Evolutionary conservation across 2,113 vertebrate genomes (phyloP).

Genomic region (Irena cyanogastra): DNA sequence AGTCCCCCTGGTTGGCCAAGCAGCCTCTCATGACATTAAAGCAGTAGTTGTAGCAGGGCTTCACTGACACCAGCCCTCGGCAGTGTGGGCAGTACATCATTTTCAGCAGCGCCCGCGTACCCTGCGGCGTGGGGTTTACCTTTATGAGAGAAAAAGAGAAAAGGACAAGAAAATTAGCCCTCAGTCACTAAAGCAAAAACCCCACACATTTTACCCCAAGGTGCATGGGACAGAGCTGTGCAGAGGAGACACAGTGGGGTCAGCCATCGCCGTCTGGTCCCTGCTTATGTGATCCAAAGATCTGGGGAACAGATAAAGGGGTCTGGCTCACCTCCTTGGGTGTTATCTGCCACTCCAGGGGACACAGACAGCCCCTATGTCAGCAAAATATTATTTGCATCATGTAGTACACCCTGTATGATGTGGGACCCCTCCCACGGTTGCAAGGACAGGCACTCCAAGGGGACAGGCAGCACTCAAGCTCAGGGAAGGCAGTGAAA

Average conservation of each 20-base stretch:
- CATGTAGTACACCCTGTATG: too few relatives aligned
- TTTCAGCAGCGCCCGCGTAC: slow-evolving; percentile 85
- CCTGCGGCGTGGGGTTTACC: slow-evolving; percentile 89
- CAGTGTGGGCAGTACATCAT: slow-evolving; percentile 97
- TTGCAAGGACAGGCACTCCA: not conserved
- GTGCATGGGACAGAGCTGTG: not conserved
- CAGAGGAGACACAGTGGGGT: accelerated
- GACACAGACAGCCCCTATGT: accelerated
- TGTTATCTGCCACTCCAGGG: not conserved
- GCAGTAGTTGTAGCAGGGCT: slow-evolving; percentile 97
- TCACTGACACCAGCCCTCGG: slow-evolving; percentile 87
- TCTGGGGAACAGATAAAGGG: not conserved
- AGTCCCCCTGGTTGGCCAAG: slow-evolving; percentile 93
- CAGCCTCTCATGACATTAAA: slow-evolving; percentile 96
- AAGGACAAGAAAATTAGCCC: not conserved
- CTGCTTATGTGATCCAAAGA: accelerated
- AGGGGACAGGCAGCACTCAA: not conserved
- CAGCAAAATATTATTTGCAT: not conserved
- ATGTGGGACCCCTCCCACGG: not conserved
- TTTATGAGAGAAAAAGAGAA: slow-evolving; percentile 30
- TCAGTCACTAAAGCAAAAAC: not conserved
- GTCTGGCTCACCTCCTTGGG: not conserved
- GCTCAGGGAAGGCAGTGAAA: not conserved
- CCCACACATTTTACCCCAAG: too few relatives aligned
- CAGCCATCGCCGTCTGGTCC: accelerated